A percentile compares a stretch with the other conserved stretches of the same genome.
Conservation (phyloP, 2,797 vertebrate genomes). For the Nannoperca australis region DNA sequence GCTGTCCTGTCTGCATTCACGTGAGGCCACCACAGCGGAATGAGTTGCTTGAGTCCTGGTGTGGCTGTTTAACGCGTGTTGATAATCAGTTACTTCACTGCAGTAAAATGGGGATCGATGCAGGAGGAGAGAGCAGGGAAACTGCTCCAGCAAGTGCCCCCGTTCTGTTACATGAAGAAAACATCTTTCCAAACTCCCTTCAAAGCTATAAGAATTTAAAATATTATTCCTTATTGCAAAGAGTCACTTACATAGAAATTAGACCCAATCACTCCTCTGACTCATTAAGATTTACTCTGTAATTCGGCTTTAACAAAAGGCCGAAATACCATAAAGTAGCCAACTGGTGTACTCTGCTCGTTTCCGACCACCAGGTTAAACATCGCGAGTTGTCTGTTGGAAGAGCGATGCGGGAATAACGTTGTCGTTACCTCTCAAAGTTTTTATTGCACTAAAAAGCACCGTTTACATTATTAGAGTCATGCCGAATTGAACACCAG, state of each 20-base stretch:
- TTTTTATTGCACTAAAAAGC: neutral
- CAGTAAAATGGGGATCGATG: neutral
- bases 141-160: neutral
- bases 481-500: neutral
- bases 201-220: neutral
- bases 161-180: neutral
- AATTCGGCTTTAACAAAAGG: neutral
- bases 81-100: neutral
- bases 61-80: neutral
- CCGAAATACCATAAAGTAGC: neutral
- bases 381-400: neutral
- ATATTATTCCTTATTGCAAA: neutral
- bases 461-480: accelerated
- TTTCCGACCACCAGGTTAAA: neutral
- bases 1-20: neutral
- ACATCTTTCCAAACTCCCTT: neutral
- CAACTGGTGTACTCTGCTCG: neutral
- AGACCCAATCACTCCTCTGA: neutral
- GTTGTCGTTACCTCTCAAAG: neutral
- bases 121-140: neutral
- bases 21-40: neutral
- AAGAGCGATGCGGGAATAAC: neutral
- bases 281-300: neutral
- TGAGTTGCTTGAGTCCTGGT: neutral
- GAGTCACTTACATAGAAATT: accelerated